A percentile compares a stretch with the other conserved stretches of the same genome.
Evolutionary conservation across 1,140 invertebrate species (phyloP).

Genomic region (Orussus abietinus): DNA sequence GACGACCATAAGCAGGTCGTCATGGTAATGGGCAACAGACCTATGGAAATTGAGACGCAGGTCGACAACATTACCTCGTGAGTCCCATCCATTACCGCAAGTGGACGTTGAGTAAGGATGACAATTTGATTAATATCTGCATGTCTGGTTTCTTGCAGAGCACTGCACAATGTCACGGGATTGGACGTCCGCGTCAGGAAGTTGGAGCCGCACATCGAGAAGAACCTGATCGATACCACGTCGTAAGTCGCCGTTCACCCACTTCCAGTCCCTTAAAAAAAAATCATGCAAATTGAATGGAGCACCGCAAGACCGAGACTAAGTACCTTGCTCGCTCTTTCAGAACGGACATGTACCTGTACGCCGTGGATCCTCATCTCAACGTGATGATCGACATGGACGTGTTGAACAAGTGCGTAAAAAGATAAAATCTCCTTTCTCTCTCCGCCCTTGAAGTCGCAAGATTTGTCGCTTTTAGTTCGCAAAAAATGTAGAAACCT

Average conservation of each 20-base stretch:
- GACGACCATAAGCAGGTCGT: conserved; percentile 77
- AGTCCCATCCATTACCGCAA: conserved; percentile 26
- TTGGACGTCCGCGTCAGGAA: conserved; percentile 73
- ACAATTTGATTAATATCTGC: too few species aligned
- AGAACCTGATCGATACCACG: conserved; percentile 57
- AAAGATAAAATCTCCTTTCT: conserved; percentile 20
- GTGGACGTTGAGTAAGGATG: too few species aligned
- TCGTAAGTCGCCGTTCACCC: conserved; percentile 59
- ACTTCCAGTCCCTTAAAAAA: not conserved
- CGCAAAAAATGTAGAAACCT: too few species aligned
- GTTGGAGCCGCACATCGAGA: conserved; percentile 68
- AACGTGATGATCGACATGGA: conserved; percentile 80
- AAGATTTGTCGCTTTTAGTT: too few species aligned
- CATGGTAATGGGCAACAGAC: conserved; percentile 70
- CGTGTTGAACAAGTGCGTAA: conserved; percentile 66
- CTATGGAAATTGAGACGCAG: conserved; percentile 68
- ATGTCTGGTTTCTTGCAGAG: conserved; percentile 47
- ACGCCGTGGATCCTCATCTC: conserved; percentile 74
- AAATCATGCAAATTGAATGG: conserved; percentile 2
- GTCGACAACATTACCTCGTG: conserved; percentile 66
- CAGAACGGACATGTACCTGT: conserved; percentile 80
- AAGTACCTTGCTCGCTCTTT: conserved; percentile 39
- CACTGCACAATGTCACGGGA: conserved; percentile 68
- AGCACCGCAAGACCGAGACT: too few species aligned
- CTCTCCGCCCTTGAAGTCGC: too few species aligned